These are phyloP conservation scores for Ianthella basta DNA, from an alignment of 37 sponge, comb jelly and placozoan genomes.

Conservation along the genomic window DNA sequence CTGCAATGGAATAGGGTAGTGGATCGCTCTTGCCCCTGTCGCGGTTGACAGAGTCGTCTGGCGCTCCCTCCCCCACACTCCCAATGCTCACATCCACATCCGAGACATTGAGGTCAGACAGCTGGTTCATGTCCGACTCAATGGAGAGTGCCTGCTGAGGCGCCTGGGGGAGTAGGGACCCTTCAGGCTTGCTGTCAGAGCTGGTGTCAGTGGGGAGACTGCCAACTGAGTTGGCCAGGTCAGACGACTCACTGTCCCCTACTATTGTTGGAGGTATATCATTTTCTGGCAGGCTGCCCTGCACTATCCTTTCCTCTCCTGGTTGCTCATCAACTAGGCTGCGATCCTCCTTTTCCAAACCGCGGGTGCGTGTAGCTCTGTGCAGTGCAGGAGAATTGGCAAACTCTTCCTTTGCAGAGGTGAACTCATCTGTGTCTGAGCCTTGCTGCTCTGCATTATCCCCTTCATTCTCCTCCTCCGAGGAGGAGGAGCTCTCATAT, in stretches of 20 bases:
- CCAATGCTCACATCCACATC: slow-evolving; percentile 61
- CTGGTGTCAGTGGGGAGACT: background rate
- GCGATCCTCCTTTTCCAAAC: no score
- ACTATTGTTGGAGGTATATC: background rate
- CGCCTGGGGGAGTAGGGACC: no score
- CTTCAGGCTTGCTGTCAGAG: no score
- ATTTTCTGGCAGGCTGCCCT: background rate
- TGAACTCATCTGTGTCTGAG: slow-evolving; percentile 22
- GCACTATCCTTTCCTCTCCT: background rate
- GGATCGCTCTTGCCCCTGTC: slow-evolving; percentile 27
- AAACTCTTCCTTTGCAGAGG: slow-evolving; percentile 15
- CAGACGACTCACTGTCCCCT: background rate
- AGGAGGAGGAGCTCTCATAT: background rate
- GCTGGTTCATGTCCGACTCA: slow-evolving; percentile 1
- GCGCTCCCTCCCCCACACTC: background rate
- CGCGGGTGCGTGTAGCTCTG: background rate
- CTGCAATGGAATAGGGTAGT: slow-evolving; percentile 21
- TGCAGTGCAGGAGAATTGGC: background rate
- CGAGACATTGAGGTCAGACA: slow-evolving; percentile 42
- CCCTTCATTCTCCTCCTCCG: background rate
- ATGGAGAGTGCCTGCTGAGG: background rate
- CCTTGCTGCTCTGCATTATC: background rate
- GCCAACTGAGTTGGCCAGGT: background rate
- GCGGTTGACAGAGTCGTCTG: background rate
- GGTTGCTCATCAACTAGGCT: background rate